These are phyloP conservation scores for Cheilosia scutellata DNA, from an alignment of 2,888 invertebrate genomes.

Conservation along the genomic window DNA sequence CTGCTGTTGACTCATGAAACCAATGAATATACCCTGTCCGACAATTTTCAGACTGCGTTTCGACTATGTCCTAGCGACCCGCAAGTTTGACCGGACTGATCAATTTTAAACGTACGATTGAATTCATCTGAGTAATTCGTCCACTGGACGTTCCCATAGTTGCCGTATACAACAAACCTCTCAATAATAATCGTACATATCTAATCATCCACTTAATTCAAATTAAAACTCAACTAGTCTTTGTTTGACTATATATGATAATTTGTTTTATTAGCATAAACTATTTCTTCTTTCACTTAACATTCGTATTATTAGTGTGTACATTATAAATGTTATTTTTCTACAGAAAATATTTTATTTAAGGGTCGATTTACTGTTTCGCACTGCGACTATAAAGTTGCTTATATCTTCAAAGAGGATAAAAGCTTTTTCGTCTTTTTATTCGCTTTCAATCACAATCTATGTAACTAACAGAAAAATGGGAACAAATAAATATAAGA, in stretches of 20 bases:
- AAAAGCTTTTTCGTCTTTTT: slow-evolving; percentile 59
- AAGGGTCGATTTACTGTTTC: not conserved
- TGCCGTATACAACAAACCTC: not conserved
- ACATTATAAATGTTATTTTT: slow-evolving; percentile 55
- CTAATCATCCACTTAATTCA: too few species aligned
- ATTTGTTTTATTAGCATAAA: slow-evolving; percentile 67
- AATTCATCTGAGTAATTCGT: too few species aligned
- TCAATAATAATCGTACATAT: too few species aligned
- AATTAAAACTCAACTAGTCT: not conserved
- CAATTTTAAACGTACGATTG: too few species aligned
- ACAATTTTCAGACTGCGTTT: too few species aligned
- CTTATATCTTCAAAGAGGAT: slow-evolving; percentile 20
- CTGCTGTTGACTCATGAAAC: too few species aligned
- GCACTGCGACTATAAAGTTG: slow-evolving; percentile 5
- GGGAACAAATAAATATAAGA: slow-evolving; percentile 39
- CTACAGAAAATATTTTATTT: slow-evolving; percentile 44
- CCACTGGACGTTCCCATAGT: not conserved
- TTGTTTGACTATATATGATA: slow-evolving; percentile 31
- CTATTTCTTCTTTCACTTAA: slow-evolving; percentile 44
- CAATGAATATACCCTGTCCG: too few species aligned
- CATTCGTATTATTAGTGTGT: slow-evolving; percentile 25
- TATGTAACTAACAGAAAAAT: slow-evolving; percentile 30
- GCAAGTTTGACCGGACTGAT: too few species aligned
- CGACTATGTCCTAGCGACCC: too few species aligned
- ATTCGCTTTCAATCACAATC: slow-evolving; percentile 56